Conservation (phyloP, 2,888 invertebrate species). For the Cecidostiba fungosa region DNA sequence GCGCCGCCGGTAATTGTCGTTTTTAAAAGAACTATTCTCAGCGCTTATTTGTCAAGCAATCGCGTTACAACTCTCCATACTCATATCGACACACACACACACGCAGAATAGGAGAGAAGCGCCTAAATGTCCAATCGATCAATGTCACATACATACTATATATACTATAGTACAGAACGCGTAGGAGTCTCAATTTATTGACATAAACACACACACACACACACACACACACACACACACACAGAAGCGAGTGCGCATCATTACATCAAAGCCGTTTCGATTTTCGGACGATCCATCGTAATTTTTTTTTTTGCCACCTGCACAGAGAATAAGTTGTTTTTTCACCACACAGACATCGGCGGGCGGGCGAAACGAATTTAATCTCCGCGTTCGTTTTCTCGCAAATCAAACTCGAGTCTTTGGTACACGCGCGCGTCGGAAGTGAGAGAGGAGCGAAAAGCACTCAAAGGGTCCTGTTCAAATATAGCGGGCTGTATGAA, state of each 20-base stretch:
- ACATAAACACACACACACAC: too few relatives aligned
- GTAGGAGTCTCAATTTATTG: conserved; percentile 40
- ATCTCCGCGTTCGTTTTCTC: neutral
- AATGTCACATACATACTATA: conserved; percentile 36
- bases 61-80: neutral
- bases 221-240: too few relatives aligned
- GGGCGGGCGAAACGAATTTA: neutral
- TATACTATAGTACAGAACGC: neutral
- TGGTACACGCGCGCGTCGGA: neutral
- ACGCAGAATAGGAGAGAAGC: conserved; percentile 13
- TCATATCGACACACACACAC: neutral
- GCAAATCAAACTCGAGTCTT: conserved; percentile 14
- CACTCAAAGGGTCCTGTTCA: conserved; percentile 33
- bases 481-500: conserved; percentile 8
- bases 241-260: conserved; percentile 6
- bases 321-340: conserved; percentile 3
- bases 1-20: neutral
- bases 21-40: neutral
- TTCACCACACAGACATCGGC: neutral
- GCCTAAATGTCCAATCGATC: conserved; percentile 49
- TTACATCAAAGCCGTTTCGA: neutral
- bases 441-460: conserved; percentile 24
- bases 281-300: conserved; percentile 34
- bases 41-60: conserved; percentile 39
- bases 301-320: neutral